Evolutionary conservation across 2,113 vertebrate genomes (phyloP).

Genomic region (Pogona vitticeps): DNA sequence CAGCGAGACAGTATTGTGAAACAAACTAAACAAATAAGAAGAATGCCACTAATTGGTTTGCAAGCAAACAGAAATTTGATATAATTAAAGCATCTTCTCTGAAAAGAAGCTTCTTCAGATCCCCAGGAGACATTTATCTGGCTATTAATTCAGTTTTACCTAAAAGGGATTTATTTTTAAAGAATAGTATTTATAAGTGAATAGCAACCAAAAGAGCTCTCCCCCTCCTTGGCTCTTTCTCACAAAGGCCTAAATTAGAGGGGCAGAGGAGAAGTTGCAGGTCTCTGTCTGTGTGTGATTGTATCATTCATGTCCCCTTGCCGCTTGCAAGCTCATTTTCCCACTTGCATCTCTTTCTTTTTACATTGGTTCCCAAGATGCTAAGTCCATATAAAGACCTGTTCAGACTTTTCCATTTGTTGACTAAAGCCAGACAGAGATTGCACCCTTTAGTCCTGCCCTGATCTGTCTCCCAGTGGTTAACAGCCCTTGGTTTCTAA

Average conservation of each 20-base stretch:
- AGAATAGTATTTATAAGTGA: neutral
- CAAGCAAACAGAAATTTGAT: no score
- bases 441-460: neutral
- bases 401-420: neutral
- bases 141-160: no score
- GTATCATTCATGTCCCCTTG: no score
- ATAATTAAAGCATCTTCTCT: no score
- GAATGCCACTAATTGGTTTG: no score
- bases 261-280: neutral
- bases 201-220: neutral
- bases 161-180: no score
- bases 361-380: neutral
- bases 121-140: no score
- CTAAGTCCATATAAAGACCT: neutral
- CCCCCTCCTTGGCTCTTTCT: neutral
- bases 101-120: no score
- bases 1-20: no score
- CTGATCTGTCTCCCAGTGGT: neutral
- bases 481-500: neutral
- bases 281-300: no score
- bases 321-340: no score
- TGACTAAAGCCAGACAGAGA: neutral
- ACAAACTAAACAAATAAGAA: no score
- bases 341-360: rapidly evolving
- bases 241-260: neutral